Conservation (phyloP, 92 coral and sea anemone species). For the Pocillopora meandrina region DNA sequence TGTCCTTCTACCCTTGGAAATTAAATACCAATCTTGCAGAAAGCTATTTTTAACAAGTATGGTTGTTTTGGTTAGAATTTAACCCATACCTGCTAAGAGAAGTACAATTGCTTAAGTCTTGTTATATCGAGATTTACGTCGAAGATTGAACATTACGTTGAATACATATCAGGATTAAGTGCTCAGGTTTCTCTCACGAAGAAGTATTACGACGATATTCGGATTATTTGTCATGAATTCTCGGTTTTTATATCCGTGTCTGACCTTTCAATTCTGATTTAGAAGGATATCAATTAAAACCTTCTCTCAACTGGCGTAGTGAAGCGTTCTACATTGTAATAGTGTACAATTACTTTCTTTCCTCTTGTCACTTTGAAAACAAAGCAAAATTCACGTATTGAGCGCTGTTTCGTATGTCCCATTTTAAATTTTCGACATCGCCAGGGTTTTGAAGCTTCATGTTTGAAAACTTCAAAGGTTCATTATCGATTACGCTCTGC, state of each 20-base stretch:
- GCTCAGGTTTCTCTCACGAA: neutral
- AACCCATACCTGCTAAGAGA: neutral
- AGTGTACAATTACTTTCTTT: conserved; percentile 1
- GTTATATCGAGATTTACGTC: conserved; percentile 17
- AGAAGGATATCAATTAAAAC: neutral
- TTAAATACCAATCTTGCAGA: neutral
- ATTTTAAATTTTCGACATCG: neutral
- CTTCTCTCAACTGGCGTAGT: neutral
- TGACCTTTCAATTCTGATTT: neutral
- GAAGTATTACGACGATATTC: neutral
- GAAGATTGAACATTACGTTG: conserved; percentile 18
- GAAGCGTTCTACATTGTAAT: neutral
- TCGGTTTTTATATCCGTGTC: neutral
- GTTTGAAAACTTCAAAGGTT: no score
- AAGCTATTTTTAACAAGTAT: neutral
- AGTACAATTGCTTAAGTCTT: conserved; percentile 2
- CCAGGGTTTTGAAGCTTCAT: no score
- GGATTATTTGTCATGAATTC: neutral
- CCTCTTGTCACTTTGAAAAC: neutral
- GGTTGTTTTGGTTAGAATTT: neutral
- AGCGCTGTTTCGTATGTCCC: neutral
- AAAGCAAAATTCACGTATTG: neutral
- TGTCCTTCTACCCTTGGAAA: neutral
- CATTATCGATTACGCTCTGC: neutral
- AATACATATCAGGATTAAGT: neutral